These are phyloP conservation scores for Cheilosia pagana DNA, from an alignment of 2,888 invertebrate genomes.

Conservation along the genomic window DNA sequence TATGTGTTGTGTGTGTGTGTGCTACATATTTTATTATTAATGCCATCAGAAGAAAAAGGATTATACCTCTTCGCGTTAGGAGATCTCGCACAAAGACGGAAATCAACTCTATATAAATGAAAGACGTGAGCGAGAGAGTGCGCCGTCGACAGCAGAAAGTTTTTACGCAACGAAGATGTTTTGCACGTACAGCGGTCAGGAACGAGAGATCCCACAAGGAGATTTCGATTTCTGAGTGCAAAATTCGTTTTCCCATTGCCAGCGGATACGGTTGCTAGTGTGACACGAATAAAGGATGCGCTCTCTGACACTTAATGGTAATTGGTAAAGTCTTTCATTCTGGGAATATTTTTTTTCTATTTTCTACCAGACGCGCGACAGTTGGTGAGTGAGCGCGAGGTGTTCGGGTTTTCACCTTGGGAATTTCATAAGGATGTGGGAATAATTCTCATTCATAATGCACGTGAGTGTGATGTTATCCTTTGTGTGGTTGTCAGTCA, in stretches of 20 bases:
- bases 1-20: not conserved
- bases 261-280: not conserved
- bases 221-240: constrained; percentile 22
- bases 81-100: constrained; percentile 19
- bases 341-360: not conserved
- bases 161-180: constrained; percentile 14
- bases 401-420: not conserved
- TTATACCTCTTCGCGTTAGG: constrained; percentile 23
- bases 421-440: constrained; percentile 16
- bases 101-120: constrained; percentile 17
- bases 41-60: constrained; percentile 21
- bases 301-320: constrained; percentile 24
- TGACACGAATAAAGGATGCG: constrained; percentile 18
- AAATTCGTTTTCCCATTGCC: constrained; percentile 5
- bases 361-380: not conserved
- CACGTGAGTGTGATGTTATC: constrained; percentile 2
- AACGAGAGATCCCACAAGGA: constrained; percentile 8
- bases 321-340: constrained; percentile 7
- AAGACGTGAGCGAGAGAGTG: constrained; percentile 21
- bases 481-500: constrained; percentile 20
- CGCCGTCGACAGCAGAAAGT: not conserved
- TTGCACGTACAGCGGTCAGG: constrained; percentile 31
- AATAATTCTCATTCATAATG: constrained; percentile 27
- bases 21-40: constrained; percentile 29
- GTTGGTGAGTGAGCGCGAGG: not conserved